Percentiles rank a stretch among this genome's conserved stretches.
Conservation (phyloP, 2,113 vertebrate species). For the Tetrax tetrax region DNA sequence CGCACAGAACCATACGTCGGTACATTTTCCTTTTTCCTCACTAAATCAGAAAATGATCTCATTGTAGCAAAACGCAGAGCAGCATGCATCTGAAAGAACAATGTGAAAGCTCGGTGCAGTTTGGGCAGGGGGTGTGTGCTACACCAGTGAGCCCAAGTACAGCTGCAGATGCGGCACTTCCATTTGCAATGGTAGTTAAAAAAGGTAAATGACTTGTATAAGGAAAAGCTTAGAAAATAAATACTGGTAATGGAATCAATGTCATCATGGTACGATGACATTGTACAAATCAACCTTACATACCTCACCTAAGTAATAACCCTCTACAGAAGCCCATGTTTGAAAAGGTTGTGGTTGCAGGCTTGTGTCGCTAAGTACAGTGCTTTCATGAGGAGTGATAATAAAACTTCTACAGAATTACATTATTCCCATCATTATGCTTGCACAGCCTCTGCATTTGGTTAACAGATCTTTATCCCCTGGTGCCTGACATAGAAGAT, state of each 20-base stretch:
- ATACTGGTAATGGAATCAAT: neutral
- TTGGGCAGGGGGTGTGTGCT: neutral
- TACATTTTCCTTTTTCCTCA: neutral
- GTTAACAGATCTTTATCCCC: constrained; percentile 5
- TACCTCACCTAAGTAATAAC: neutral
- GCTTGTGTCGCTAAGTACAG: neutral
- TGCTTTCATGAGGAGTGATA: neutral
- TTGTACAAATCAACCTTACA: neutral
- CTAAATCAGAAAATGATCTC: neutral
- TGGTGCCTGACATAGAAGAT: neutral
- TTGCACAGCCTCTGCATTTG: neutral
- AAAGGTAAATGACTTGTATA: neutral
- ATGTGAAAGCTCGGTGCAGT: neutral
- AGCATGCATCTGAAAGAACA: neutral
- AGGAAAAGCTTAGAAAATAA: constrained; percentile 9
- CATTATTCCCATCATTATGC: neutral
- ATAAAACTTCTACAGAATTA: neutral
- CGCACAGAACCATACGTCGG: neutral
- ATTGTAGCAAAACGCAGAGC: neutral
- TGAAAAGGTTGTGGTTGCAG: neutral
- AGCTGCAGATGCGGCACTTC: neutral
- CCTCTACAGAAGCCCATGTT: neutral
- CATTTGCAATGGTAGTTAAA: neutral
- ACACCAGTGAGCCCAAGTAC: fast-evolving
- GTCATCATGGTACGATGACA: neutral